A percentile compares a stretch with the other conserved stretches of the same genome.
phyloP scores from a whole-genome alignment of 2,113 vertebrate genomes.

The Calonectris borealis region DNA sequence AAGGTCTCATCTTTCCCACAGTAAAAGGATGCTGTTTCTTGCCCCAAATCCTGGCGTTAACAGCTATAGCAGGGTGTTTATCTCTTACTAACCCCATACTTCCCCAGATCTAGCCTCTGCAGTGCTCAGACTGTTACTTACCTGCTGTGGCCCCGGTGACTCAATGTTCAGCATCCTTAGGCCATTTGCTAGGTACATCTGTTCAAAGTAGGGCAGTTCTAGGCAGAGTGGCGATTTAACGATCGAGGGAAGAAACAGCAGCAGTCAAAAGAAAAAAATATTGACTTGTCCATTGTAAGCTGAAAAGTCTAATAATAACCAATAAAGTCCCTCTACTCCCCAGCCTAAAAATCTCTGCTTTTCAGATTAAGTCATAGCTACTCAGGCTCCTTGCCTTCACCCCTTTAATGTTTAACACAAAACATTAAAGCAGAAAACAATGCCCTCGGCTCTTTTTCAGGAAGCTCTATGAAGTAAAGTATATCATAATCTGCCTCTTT shows the following conservation, averaged over 20 bases:
- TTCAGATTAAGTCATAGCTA: conserved; percentile 11
- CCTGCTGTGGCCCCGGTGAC: not conserved
- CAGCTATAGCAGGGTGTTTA: not conserved
- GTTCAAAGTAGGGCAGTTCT: not conserved
- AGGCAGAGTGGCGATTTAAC: not conserved
- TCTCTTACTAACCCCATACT: not conserved
- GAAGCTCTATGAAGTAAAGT: conserved; percentile 25
- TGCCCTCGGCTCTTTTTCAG: conserved; percentile 28
- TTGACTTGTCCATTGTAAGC: not conserved
- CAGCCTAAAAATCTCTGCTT: not conserved
- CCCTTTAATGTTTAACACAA: conserved; percentile 49
- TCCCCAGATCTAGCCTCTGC: not conserved
- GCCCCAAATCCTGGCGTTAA: not conserved
- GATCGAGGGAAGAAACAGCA: not conserved
- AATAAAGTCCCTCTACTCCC: not conserved
- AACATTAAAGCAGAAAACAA: conserved; percentile 59
- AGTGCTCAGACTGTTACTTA: not conserved
- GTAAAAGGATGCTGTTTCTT: not conserved
- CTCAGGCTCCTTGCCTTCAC: conserved; percentile 17
- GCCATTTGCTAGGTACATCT: not conserved
- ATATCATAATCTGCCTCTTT: conserved; percentile 26
- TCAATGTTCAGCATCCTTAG: not conserved
- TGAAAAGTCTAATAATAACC: conserved; percentile 25
- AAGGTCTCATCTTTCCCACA: not conserved
- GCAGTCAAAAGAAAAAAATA: conserved; percentile 1